phyloP scores from a whole-genome alignment of 2,113 vertebrate species.

The Mirza zaza region DNA sequence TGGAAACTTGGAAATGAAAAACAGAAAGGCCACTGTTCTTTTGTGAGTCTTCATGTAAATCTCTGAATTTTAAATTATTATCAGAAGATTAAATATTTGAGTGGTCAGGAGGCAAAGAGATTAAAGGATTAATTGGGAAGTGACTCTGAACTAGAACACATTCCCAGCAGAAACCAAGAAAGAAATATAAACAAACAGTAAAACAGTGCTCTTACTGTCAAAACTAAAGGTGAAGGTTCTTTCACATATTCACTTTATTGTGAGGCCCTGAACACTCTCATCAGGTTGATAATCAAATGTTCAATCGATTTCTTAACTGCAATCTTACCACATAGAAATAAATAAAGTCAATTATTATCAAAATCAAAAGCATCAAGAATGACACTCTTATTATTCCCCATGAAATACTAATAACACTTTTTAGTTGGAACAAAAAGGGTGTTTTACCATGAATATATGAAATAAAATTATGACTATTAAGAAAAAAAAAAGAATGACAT shows the following conservation, averaged over 20 bases:
- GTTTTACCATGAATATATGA: too few species aligned
- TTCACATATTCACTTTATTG: not conserved
- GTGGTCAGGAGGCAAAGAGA: not conserved
- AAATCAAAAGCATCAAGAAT: not conserved
- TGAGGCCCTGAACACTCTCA: not conserved
- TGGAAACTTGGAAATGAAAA: not conserved
- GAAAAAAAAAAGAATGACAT: not conserved
- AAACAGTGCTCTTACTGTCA: not conserved
- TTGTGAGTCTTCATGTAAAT: not conserved
- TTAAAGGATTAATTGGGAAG: not conserved
- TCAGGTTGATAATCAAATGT: not conserved
- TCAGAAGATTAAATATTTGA: slow-evolving; percentile 19
- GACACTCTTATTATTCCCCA: too few species aligned
- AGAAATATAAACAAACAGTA: not conserved
- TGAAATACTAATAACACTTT: too few species aligned
- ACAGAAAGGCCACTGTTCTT: not conserved
- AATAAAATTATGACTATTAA: too few species aligned
- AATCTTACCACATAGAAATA: not conserved
- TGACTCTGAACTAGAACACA: not conserved
- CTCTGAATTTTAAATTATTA: not conserved
- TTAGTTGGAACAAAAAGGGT: too few species aligned
- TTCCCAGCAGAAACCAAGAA: not conserved
- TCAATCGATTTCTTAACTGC: not conserved
- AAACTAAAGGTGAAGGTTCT: not conserved
- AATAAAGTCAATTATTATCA: not conserved